Conservation (phyloP, 2,888 invertebrate genomes). For the Rotaria magnacalcarata region DNA sequence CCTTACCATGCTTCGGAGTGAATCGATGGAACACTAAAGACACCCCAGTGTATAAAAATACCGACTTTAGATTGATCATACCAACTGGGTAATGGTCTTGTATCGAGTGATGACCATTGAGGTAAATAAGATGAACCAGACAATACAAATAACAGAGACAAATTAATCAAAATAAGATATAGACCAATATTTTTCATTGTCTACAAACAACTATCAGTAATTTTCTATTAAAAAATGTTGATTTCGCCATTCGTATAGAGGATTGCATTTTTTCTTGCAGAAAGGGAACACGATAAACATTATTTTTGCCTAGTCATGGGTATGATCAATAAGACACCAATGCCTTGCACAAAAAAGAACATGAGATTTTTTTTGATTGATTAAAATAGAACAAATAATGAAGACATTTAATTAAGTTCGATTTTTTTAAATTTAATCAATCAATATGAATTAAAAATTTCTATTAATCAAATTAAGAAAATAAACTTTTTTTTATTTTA, state of each 20-base stretch:
- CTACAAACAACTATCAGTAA: not conserved
- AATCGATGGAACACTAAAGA: constrained; percentile 57
- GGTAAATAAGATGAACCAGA: constrained; percentile 48
- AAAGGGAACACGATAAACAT: too few relatives aligned
- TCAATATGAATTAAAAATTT: constrained; percentile 98
- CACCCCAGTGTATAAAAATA: constrained; percentile 62
- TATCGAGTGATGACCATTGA: constrained; percentile 59
- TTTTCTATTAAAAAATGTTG: not conserved
- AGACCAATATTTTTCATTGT: not conserved
- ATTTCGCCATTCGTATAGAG: not conserved
- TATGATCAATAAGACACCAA: too few relatives aligned
- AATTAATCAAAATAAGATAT: not conserved
- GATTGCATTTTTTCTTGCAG: not conserved
- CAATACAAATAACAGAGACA: not conserved
- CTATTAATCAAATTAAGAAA: constrained; percentile 50
- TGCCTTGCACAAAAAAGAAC: too few relatives aligned
- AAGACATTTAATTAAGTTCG: constrained; percentile 58
- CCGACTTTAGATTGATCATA: constrained; percentile 61
- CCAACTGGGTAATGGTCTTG: constrained; percentile 59
- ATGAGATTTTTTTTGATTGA: too few relatives aligned
- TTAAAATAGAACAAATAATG: not conserved
- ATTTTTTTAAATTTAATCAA: constrained; percentile 74
- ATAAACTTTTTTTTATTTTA: constrained; percentile 61
- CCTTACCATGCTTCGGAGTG: not conserved
- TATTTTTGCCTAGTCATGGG: too few relatives aligned